These are phyloP conservation scores for Ennomos quercinarius DNA, from an alignment of 2,888 invertebrate species.

Conservation along the genomic window DNA sequence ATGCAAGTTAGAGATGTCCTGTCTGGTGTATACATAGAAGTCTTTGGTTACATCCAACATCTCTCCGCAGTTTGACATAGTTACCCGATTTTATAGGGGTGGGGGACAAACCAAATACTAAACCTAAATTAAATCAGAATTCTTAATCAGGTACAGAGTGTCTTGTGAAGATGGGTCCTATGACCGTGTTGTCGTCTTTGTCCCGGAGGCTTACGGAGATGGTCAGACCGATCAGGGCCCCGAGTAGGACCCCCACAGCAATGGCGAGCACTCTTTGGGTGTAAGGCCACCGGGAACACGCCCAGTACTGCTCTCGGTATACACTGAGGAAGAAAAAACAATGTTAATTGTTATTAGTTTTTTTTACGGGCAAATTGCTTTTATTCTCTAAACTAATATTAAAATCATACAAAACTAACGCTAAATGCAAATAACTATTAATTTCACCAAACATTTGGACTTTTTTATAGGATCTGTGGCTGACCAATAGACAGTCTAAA, in stretches of 20 bases:
- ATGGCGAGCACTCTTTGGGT: constrained; percentile 66
- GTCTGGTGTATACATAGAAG: too few relatives aligned
- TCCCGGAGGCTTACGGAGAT: constrained; percentile 52
- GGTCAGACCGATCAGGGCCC: constrained; percentile 66
- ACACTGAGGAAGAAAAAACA: constrained; percentile 55
- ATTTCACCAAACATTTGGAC: too few relatives aligned
- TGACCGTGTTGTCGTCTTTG: constrained; percentile 45
- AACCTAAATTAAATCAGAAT: neutral
- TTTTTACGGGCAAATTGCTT: too few relatives aligned
- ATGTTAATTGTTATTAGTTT: too few relatives aligned
- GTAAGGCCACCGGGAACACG: constrained; percentile 73
- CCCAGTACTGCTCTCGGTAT: constrained; percentile 77
- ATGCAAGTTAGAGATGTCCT: too few relatives aligned
- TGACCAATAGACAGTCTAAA: too few relatives aligned
- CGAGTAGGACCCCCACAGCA: constrained; percentile 65
- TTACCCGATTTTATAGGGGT: too few relatives aligned
- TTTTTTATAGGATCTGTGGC: too few relatives aligned
- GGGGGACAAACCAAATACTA: too few relatives aligned
- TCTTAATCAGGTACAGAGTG: constrained; percentile 49
- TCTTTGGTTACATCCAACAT: too few relatives aligned
- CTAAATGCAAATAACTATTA: neutral
- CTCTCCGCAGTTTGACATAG: too few relatives aligned
- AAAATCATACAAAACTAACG: neutral
- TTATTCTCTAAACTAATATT: too few relatives aligned
- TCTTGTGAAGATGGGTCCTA: constrained; percentile 53